A percentile compares a stretch with the other conserved stretches of the same genome.
phyloP scores from a whole-genome alignment of 2,113 vertebrate species.

The Brachyistius frenatus region DNA sequence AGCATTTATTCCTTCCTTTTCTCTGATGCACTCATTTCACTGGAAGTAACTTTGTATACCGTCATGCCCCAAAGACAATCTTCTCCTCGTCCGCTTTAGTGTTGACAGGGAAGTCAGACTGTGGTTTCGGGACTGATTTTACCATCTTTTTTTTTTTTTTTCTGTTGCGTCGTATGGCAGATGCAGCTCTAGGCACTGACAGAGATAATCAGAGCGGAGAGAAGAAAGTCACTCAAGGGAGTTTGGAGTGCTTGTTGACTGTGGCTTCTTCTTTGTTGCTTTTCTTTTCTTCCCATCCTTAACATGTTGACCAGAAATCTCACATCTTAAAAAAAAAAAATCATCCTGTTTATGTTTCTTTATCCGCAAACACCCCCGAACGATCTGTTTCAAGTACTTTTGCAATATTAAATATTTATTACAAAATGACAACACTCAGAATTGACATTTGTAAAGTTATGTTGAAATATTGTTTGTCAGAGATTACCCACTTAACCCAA shows the following conservation, averaged over 20 bases:
- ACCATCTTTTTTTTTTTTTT: background rate
- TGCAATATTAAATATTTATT: too few species aligned
- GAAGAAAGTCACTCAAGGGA: conserved; percentile 37
- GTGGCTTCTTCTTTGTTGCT: accelerated
- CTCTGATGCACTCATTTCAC: conserved; percentile 6
- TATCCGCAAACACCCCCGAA: too few species aligned
- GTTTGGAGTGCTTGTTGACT: background rate
- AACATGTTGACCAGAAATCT: background rate
- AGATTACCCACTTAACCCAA: too few species aligned
- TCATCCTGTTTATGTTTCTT: too few species aligned
- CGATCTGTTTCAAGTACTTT: too few species aligned
- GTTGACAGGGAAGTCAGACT: conserved; percentile 7
- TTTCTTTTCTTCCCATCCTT: background rate
- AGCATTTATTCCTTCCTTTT: too few species aligned
- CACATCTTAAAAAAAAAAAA: too few species aligned
- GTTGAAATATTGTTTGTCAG: too few species aligned
- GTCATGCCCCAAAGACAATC: background rate
- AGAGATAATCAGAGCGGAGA: conserved; percentile 61
- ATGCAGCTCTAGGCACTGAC: conserved; percentile 48
- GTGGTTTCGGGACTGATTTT: conserved; percentile 24
- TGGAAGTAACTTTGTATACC: conserved; percentile 19
- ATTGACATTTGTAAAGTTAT: too few species aligned
- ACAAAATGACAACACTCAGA: too few species aligned
- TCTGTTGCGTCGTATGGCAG: conserved; percentile 27
- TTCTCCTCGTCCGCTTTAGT: conserved; percentile 22